Evolutionary conservation across 2,888 invertebrate genomes (phyloP), one percentile per base, ranked within the genome.

Genomic region (Andrena camellia): DNA sequence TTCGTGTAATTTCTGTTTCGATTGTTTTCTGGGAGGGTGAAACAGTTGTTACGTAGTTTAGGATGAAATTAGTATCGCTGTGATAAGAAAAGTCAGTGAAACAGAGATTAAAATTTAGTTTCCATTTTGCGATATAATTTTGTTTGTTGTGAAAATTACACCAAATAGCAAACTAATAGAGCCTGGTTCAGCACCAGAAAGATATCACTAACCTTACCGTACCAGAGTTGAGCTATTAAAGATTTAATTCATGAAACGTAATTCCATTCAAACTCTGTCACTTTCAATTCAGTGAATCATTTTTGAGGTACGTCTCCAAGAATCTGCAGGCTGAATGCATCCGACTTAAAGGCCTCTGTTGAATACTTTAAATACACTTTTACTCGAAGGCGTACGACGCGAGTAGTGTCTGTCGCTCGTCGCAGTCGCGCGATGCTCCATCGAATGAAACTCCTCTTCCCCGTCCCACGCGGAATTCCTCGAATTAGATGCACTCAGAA

Each of bases 401-500:
- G 42, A 64, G 42, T 26, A 48, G 26, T 48, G 17, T 68, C 10
- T n/a, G 59, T n/a, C 20, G 8, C 29, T 29, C 57, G 57, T 69
- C 42, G n/a, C 31, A 48, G 48, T n/a, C n/a, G 48, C 60, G 20
- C 48, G 17, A 31, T 60, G 48, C n/a, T 20, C 59, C 59, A 42
- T 70, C 48, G 6, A 29, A 62, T 23, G 10, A 68, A 76, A 69
- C 52, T 52, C 52, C 52, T 29, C 13, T 5, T 59, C 31, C 1
- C 5, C 59, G 26, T 69, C n/a, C 48, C 62, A 33, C 52, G 10
- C 23, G 62, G 60, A 42, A 70, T 63, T 63, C 70, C 29, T 52
- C 52, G 62, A 76, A 70, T 70, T 63, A 54, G 62, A 76, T 29
- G 62, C 29, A 57, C 70, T 76, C 76, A 63, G 76, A 35, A 70